Percentiles rank a stretch among this genome's conserved stretches.
Conservation (phyloP, 2,113 vertebrate species). For the Indicator indicator region DNA sequence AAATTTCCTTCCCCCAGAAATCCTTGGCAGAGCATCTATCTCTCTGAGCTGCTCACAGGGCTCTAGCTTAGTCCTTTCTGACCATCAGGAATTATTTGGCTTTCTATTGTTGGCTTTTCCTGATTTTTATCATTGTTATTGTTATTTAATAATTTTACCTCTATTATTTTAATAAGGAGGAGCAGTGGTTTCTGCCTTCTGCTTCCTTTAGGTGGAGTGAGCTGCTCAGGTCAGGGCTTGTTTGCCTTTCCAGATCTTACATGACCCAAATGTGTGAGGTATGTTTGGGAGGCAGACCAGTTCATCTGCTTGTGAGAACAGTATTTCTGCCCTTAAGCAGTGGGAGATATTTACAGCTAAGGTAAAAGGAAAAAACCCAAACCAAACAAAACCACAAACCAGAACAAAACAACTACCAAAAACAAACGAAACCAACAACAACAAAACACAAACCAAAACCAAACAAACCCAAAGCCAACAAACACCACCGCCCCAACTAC, state of each 20-base stretch:
- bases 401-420: no score
- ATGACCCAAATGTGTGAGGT: background rate
- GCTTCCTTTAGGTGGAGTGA: constrained; percentile 51
- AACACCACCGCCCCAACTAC: no score
- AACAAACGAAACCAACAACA: no score
- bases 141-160: background rate
- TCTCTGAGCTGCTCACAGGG: background rate
- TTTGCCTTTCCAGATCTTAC: background rate
- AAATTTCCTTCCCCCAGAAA: background rate
- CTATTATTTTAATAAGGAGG: background rate
- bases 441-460: no score
- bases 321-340: background rate
- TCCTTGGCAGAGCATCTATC: fast-evolving
- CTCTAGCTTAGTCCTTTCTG: fast-evolving
- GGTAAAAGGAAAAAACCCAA: background rate
- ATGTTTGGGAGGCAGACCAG: background rate
- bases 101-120: background rate
- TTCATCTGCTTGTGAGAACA: background rate
- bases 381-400: no score
- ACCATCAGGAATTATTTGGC: background rate
- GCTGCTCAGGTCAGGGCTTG: background rate
- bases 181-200: background rate
- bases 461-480: background rate
- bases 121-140: background rate
- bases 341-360: background rate